These are phyloP conservation scores for Oophaga sylvatica DNA, from an alignment of 2,797 vertebrate genomes.

Conservation along the genomic window DNA sequence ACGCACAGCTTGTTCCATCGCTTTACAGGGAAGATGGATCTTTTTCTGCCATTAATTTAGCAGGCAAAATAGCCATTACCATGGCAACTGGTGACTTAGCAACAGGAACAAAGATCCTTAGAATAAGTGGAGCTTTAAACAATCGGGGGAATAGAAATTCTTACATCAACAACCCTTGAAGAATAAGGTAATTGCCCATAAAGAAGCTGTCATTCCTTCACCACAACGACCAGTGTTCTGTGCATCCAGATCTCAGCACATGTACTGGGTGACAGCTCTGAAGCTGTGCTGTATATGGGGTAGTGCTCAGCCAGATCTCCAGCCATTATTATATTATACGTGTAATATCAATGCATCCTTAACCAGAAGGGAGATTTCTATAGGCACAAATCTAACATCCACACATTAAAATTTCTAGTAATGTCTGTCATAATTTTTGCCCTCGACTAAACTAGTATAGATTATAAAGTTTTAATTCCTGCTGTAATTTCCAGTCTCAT, in stretches of 20 bases:
- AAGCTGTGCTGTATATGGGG: not conserved
- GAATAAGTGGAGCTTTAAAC: constrained; percentile 45
- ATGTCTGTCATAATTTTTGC: too few relatives aligned
- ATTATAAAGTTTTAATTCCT: too few relatives aligned
- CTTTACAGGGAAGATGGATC: constrained; percentile 32
- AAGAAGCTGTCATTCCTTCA: constrained; percentile 12
- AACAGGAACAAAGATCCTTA: constrained; percentile 53
- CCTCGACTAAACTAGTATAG: too few relatives aligned
- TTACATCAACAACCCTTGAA: constrained; percentile 40
- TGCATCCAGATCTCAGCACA: not conserved
- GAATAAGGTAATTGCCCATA: constrained; percentile 32
- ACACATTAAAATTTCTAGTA: too few relatives aligned
- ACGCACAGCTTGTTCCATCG: constrained; percentile 8
- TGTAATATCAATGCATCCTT: not conserved
- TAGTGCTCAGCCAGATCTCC: not conserved
- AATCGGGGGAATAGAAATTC: constrained; percentile 22
- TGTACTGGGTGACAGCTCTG: not conserved
- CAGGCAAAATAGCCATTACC: constrained; percentile 41
- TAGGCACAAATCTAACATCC: too few relatives aligned
- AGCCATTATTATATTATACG: not conserved
- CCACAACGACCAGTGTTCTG: not conserved
- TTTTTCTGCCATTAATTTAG: constrained; percentile 16
- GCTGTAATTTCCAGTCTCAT: too few relatives aligned
- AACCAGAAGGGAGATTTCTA: not conserved
- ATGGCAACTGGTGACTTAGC: constrained; percentile 57